Base-by-base conservation (phyloP, 2,888 invertebrate genomes). In the Scaeva pyrastri region DNA sequence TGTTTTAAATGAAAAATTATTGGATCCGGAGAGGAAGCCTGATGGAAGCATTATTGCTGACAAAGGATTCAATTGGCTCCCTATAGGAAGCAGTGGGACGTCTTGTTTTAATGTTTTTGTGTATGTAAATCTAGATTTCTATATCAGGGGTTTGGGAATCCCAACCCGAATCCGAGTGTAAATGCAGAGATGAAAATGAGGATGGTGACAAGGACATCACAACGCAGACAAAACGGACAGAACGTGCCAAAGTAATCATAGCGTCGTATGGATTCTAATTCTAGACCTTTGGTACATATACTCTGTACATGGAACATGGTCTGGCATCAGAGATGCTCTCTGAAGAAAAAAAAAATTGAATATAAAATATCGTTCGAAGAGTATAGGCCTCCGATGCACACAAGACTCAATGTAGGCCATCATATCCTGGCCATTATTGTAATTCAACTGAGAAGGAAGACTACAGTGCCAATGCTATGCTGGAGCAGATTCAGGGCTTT, bases 1-100 rank as follows among this genome's bases (percentile, higher is more conserved):
- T 48, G 64, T 48, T 66, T 48, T 48, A 84, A 84, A 84, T 75
- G 79, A 75, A 75, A 84, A 84, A 58, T 84, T 79, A 84, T 75
- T 48, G 48, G 66, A 48, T 16, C 4, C 19, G 5, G 14, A 36
- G 26, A 48, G 48, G 26, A n/a, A 26, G 19, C 3, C 10, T 31
- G 16, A 11, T 48, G 23, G 58, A 55, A 23, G 70, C 39, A 55
- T 45, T 60, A 66, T 52, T 60, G 71, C 56, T 21, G 52, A 23
- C 58, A 77, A 82, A 72, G 81, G 81, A 82, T 77, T 82, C 72
- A 82, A 82, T 78, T 78, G 71, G 58, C 43, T 70, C 48, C 19
- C 14, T 55, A 31, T 31, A 5, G 64, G 21, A 56, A 19, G 39
- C 71, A 43, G 31, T 76, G 81, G 26, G 52, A 52, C 14, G 36